Conservation (phyloP, 2,797 vertebrate species). For the Perodicticus potto region DNA sequence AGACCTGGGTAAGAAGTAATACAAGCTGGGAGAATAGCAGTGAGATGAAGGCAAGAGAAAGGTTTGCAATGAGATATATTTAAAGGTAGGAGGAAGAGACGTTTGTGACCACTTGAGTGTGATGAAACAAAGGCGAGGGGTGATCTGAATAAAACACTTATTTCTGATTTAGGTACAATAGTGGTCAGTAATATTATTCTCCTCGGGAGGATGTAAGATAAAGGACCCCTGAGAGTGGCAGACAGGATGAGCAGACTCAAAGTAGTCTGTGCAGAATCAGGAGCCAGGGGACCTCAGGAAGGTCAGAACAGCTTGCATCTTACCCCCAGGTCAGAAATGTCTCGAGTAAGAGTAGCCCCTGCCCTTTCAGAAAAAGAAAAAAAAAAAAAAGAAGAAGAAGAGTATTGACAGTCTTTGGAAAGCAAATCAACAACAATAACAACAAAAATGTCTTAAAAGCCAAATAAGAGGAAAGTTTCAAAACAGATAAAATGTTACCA, state of each 20-base stretch:
- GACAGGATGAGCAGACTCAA: background rate
- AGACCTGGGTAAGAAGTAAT: background rate
- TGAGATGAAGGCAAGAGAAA: background rate
- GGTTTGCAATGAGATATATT: background rate
- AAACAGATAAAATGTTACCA: background rate
- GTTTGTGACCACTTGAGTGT: background rate
- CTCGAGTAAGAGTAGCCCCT: background rate
- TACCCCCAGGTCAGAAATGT: background rate
- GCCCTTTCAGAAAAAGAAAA: background rate
- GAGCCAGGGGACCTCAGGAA: background rate
- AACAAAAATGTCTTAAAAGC: background rate
- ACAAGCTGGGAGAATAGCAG: background rate
- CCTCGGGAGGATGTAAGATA: background rate
- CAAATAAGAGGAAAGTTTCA: background rate
- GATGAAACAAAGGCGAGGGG: background rate
- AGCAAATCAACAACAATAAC: background rate
- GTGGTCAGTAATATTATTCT: background rate
- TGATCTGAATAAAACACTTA: background rate
- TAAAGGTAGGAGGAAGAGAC: background rate
- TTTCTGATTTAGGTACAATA: background rate
- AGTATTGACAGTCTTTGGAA: background rate
- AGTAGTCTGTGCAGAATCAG: background rate
- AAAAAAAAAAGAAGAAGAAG: rapidly evolving
- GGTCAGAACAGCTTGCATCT: background rate
- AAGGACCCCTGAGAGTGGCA: background rate